Evolutionary conservation across 2,113 vertebrate genomes (phyloP), one percentile per base, ranked within the genome.

Genomic region (Psettodes erumei): DNA sequence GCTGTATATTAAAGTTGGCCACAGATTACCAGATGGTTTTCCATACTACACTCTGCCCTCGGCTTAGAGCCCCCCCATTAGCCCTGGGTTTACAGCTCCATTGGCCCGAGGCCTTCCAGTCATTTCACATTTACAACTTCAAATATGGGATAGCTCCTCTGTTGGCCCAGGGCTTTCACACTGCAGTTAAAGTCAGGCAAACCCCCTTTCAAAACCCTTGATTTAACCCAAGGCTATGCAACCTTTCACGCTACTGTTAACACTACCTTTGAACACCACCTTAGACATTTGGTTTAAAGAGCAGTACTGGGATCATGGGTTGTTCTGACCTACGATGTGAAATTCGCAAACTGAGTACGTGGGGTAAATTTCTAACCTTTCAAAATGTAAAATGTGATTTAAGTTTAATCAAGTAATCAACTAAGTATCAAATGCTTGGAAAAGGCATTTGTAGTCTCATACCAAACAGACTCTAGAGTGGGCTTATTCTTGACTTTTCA

Each of bases 101-200:
- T 66, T 85, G 77, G 71, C 82, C 80, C 28, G 51, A 65, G 48
- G 79, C 70, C n/a, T 55, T 68, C 28, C 8, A 81, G 81, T 84
- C 70, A 69, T 86, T 82, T 80, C 54, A 78, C 62, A 83, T 88
- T 86, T 77, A 76, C 38, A 68, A 53, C 75, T 69, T 83, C 15
- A 74, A 74, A 75, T 74, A 5, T 76, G 63, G 70, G 30, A 53
- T 53, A 51, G 55, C 35, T 82, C 71, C 23, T 37, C 53, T 75
- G 74, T 70, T 79, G 73, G 78, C 78, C 32, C 8, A 23, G 28
- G 53, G 70, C 77, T 61, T 83, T 79, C 54, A 81, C 66, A 63
- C 55, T 32, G 19, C 33, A 69, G 60, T 75, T 54, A 86, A 84
- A 75, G 42, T 69, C 30, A 53, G 75, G 60, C 71, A 43, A 86